Evolutionary conservation across 1,140 invertebrate genomes (phyloP), one percentile per base, ranked within the genome.

Genomic region (Heliothis virescens): DNA sequence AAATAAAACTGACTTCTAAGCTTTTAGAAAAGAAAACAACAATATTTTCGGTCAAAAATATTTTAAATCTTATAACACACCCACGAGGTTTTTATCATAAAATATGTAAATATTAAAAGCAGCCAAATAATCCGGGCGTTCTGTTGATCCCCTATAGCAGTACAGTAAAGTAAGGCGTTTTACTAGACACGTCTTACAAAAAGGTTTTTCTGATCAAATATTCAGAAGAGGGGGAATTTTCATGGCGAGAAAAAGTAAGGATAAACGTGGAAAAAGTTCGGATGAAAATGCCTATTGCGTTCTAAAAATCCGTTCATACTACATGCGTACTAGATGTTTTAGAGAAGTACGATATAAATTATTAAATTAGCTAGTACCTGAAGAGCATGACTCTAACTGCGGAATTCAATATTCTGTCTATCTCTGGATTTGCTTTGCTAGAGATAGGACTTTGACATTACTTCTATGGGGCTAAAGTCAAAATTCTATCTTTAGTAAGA

Each of bases 121-220:
- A 65, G 16, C 34, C 62, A 75, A 75, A 80, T 79, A 79, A 79
- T 79, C 67, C 60, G 29, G 52, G 16, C 50, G 21, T 57, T 48
- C 26, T n/a, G 26, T 53, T 60, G 67, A 79, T 53, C 65, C 67
- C 60, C 26, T 79, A 62, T 50, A 50, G 55, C 18, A 67, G 52
- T 77, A 57, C 34, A 78, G 75, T 57, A 69, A 69, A 78, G 63
- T 78, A 78, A 67, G 50, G 55, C 69, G 69, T 69, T 78, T 80
- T 74, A 80, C 60, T 74, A 48, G 50, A 57, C 60, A 78, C 71
- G 47, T 73, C 69, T 78, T 67, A 76, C 79, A 71, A 75, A 82
- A 77, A 81, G 74, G 57, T 60, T 75, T 26, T 74, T 73, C 79
- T 79, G 76, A 85, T 85, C 79, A 83, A 83, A 84, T 82, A 85